Evolutionary conservation across 1,140 invertebrate species (phyloP).

Genomic region (Tenebrio molitor): DNA sequence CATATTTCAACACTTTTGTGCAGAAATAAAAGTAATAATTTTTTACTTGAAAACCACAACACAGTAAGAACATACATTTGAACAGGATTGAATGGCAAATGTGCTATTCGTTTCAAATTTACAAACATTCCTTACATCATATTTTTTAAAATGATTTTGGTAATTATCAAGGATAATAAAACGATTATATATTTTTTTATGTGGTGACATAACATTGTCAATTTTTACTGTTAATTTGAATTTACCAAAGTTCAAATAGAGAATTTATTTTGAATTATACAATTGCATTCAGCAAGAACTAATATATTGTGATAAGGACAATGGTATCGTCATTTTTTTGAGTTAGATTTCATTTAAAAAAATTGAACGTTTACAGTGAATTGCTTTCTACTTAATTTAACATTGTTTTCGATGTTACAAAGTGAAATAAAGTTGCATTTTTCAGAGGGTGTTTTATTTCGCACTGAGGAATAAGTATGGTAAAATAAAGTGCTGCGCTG

Average conservation of each 20-base stretch:
- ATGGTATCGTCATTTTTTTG: not conserved
- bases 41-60: constrained; percentile 8
- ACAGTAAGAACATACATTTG: not conserved
- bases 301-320: constrained; percentile 1
- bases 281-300: too few species aligned
- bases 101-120: too few species aligned
- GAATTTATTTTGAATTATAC: too few species aligned
- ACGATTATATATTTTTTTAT: too few species aligned
- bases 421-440: constrained; percentile 21
- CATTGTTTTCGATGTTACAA: constrained; percentile 11
- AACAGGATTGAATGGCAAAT: not conserved
- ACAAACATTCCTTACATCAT: constrained; percentile 11
- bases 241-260: too few species aligned
- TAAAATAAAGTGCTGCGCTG: not conserved
- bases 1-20: constrained; percentile 8
- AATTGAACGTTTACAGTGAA: not conserved
- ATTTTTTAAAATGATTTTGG: too few species aligned
- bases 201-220: too few species aligned
- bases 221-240: too few species aligned
- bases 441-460: constrained; percentile 1
- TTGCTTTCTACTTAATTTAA: constrained; percentile 6
- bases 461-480: not conserved
- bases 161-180: too few species aligned
- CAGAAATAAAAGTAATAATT: constrained; percentile 2
- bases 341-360: not conserved